Evolutionary conservation across 1,140 invertebrate genomes (phyloP).

Genomic region (Drosophila bocqueti): DNA sequence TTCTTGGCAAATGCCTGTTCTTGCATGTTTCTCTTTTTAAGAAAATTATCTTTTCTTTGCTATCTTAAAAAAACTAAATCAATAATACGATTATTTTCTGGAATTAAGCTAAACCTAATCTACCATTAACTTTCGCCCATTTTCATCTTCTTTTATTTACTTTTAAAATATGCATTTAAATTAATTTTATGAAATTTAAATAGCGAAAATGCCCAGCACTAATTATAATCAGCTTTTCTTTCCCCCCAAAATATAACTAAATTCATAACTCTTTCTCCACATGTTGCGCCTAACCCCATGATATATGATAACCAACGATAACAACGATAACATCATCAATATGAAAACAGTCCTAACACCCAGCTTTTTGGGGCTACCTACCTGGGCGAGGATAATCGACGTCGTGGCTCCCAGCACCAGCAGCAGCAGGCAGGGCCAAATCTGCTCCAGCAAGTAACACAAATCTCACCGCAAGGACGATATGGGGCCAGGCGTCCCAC

Average conservation of each 20-base stretch:
- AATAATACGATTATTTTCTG: neutral
- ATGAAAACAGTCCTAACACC: conserved; percentile 79
- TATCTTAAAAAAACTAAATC: too few species aligned
- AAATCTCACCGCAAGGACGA: conserved; percentile 85
- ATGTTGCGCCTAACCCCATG: conserved; percentile 58
- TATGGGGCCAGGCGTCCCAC: conserved; percentile 88
- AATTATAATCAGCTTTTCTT: conserved; percentile 1
- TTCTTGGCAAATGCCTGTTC: too few species aligned
- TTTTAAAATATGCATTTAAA: neutral
- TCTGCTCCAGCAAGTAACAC: conserved; percentile 72
- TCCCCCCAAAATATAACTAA: conserved; percentile 7
- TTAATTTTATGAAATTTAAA: neutral
- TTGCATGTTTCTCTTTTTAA: too few species aligned
- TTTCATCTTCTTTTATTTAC: neutral
- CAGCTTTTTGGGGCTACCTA: conserved; percentile 84
- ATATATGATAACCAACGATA: conserved; percentile 50
- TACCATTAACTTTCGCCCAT: neutral
- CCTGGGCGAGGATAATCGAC: conserved; percentile 74
- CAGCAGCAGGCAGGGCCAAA: conserved; percentile 41
- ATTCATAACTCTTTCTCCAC: conserved; percentile 48
- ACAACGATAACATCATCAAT: conserved; percentile 48
- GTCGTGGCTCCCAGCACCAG: conserved; percentile 39
- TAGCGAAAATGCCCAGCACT: neutral
- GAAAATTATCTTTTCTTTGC: too few species aligned
- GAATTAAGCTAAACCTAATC: neutral